Evolutionary conservation across 2,888 invertebrate genomes (phyloP).

Genomic region (Torymus tubicola): DNA sequence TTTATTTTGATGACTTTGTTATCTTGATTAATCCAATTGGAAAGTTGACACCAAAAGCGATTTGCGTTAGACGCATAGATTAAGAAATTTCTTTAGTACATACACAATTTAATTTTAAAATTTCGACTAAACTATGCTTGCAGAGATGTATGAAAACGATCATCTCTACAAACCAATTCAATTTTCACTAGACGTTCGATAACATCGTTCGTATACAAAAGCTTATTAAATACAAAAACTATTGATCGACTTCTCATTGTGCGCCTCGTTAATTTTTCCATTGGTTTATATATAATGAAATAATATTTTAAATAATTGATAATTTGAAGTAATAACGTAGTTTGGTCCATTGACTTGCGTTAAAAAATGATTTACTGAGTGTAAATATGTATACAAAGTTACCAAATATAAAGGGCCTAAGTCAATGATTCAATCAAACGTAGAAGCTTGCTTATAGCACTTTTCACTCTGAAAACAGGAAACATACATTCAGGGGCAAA

Average conservation of each 20-base stretch:
- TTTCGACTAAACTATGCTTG: neutral
- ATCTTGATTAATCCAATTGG: neutral
- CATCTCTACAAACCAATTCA: neutral
- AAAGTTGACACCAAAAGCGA: constrained; percentile 12
- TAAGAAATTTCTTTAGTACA: neutral
- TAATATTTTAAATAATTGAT: no score
- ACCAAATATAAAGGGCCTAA: neutral
- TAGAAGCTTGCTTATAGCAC: no score
- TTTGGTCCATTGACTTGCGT: neutral
- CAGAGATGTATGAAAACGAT: neutral
- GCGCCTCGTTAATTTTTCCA: no score
- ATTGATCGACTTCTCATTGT: neutral
- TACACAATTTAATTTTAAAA: neutral
- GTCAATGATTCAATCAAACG: neutral
- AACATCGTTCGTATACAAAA: constrained; percentile 18
- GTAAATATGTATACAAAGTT: constrained; percentile 8
- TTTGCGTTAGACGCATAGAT: constrained; percentile 6
- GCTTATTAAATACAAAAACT: constrained; percentile 18
- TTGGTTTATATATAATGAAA: no score
- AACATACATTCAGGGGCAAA: neutral
- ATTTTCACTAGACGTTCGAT: constrained; percentile 1
- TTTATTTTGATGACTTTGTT: no score
- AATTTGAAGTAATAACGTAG: no score
- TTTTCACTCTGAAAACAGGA: no score
- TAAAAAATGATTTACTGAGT: constrained; percentile 18